A percentile compares a stretch with the other conserved stretches of the same genome.
phyloP scores from a whole-genome alignment of 2,888 invertebrate genomes.

The Synanthedon tipuliformis region DNA sequence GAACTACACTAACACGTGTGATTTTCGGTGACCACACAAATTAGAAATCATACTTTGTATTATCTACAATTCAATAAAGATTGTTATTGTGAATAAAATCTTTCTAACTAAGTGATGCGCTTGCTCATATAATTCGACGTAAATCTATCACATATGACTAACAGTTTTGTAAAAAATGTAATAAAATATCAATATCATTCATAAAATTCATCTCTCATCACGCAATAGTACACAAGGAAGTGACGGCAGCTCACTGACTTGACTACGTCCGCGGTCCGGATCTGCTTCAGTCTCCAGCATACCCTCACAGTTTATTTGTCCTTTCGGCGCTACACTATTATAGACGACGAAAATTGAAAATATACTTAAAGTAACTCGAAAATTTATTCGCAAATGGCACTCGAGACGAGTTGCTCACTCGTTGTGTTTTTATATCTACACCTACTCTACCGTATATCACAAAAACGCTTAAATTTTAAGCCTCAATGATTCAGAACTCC shows the following conservation, averaged over 20 bases:
- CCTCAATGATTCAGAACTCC: slow-evolving; percentile 40
- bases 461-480: slow-evolving; percentile 58
- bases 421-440: slow-evolving; percentile 37
- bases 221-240: slow-evolving; percentile 33
- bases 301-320: slow-evolving; percentile 18
- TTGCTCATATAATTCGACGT: slow-evolving; percentile 28
- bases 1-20: slow-evolving; percentile 28
- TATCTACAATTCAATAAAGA: slow-evolving; percentile 32
- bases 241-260: slow-evolving; percentile 7
- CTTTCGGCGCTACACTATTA: slow-evolving; percentile 29
- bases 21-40: slow-evolving; percentile 27
- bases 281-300: neutral
- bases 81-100: slow-evolving; percentile 32
- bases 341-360: neutral
- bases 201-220: slow-evolving; percentile 50
- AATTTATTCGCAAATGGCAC: slow-evolving; percentile 51
- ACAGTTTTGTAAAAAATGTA: slow-evolving; percentile 51
- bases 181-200: slow-evolving; percentile 64
- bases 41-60: slow-evolving; percentile 21
- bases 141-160: slow-evolving; percentile 39
- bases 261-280: neutral
- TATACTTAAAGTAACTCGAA: neutral
- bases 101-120: slow-evolving; percentile 36
- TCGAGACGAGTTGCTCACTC: slow-evolving; percentile 50
- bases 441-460: slow-evolving; percentile 64